Percentiles rank a stretch among this genome's conserved stretches.
These are phyloP conservation scores for Capreolus pygargus DNA, from an alignment of 2,113 vertebrate species.

Conservation along the genomic window DNA sequence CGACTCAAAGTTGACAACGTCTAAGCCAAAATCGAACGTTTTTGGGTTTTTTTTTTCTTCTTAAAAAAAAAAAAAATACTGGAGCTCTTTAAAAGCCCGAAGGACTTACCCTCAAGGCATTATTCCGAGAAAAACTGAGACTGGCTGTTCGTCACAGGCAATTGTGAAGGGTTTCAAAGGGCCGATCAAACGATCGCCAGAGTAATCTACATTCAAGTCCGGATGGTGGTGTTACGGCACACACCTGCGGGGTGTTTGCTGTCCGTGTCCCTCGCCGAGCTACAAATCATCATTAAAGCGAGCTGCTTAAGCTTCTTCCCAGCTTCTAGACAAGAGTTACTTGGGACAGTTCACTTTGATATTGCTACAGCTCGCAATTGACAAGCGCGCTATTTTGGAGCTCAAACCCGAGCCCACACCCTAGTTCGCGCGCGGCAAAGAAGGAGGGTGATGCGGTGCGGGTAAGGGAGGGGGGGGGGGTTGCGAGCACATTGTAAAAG, in stretches of 20 bases:
- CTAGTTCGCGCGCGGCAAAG: not conserved
- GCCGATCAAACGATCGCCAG: conserved; percentile 85
- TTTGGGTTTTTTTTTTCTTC: conserved; percentile 15
- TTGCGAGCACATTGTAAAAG: not conserved
- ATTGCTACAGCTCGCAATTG: conserved; percentile 77
- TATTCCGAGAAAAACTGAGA: conserved; percentile 83
- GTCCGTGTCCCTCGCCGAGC: conserved; percentile 80
- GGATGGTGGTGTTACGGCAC: conserved; percentile 83
- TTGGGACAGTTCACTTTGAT: conserved; percentile 82
- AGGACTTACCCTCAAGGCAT: conserved; percentile 85
- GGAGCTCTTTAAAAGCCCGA: conserved; percentile 82
- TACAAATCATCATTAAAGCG: conserved; percentile 85
- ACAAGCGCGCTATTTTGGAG: conserved; percentile 64
- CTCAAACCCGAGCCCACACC: not conserved
- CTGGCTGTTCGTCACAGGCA: conserved; percentile 87
- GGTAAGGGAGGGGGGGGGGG: not conserved
- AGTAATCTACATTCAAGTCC: conserved; percentile 86
- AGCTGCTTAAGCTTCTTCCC: conserved; percentile 80
- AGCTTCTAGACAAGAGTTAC: conserved; percentile 76
- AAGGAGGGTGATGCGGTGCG: not conserved
- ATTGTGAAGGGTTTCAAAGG: conserved; percentile 88
- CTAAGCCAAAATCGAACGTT: conserved; percentile 76
- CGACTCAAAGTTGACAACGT: conserved; percentile 69
- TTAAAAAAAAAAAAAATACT: conserved; percentile 38
- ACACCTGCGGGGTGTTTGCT: conserved; percentile 86